Percentiles rank a stretch among this genome's conserved stretches.
Evolutionary conservation across 2,888 invertebrate genomes (phyloP).

Genomic region (Conistra vaccinii): DNA sequence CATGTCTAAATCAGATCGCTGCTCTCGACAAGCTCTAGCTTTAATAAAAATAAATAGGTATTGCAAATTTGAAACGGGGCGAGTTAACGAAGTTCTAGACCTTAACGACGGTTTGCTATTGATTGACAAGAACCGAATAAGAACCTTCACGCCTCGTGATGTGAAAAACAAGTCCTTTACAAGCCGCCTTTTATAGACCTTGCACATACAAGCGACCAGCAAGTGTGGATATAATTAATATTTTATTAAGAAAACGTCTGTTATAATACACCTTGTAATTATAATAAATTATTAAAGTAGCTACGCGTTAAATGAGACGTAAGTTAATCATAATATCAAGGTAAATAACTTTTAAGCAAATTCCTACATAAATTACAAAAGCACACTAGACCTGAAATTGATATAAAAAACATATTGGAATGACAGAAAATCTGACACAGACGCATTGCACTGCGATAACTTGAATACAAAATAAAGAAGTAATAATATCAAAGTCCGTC

Average conservation of each 20-base stretch:
- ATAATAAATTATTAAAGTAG: background rate
- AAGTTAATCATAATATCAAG: background rate
- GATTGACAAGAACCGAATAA: constrained; percentile 77
- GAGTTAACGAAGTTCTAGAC: constrained; percentile 72
- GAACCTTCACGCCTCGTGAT: constrained; percentile 72
- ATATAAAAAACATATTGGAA: background rate
- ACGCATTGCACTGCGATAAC: too few relatives aligned
- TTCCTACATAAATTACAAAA: background rate
- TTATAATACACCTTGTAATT: constrained; percentile 23
- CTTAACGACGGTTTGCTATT: constrained; percentile 70
- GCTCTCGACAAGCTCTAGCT: background rate
- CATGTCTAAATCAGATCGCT: constrained; percentile 14
- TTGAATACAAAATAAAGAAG: constrained; percentile 25
- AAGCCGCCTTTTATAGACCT: constrained; percentile 63
- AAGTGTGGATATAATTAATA: constrained; percentile 55
- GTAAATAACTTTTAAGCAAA: background rate
- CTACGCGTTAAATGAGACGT: background rate
- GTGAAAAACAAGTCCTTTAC: constrained; percentile 69
- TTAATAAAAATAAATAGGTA: constrained; percentile 44
- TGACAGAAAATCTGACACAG: background rate
- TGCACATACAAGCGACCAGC: constrained; percentile 34
- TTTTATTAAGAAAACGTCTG: constrained; percentile 45
- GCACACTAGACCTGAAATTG: background rate
- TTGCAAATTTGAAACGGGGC: constrained; percentile 61
- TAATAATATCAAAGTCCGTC: constrained; percentile 9